A percentile compares a stretch with the other conserved stretches of the same genome.
These are phyloP conservation scores for Pseudobourletiella spinata DNA, from an alignment of 1,140 invertebrate species.

Conservation along the genomic window DNA sequence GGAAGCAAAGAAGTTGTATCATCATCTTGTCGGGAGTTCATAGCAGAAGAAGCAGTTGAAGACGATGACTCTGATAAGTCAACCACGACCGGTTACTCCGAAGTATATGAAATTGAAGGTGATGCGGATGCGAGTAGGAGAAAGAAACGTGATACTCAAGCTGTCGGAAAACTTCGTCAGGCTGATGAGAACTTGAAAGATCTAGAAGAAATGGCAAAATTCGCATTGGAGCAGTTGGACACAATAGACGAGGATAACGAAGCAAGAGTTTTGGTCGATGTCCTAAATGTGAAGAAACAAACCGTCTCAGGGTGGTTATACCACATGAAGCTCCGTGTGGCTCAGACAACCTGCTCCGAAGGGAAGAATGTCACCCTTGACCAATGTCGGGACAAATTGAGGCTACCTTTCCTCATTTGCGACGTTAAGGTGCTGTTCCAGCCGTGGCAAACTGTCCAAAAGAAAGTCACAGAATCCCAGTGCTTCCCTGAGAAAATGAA, in stretches of 20 bases:
- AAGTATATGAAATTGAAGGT: slow-evolving; percentile 1
- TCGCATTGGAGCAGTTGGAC: slow-evolving; percentile 42
- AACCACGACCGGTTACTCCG: background rate
- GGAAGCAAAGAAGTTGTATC: slow-evolving; percentile 17
- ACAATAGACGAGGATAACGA: slow-evolving; percentile 42
- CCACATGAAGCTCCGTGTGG: slow-evolving; percentile 38
- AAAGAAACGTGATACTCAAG: slow-evolving; percentile 30
- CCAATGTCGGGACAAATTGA: slow-evolving; percentile 27
- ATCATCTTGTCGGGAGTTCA: slow-evolving; percentile 14
- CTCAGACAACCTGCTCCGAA: slow-evolving; percentile 38
- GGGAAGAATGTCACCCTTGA: slow-evolving; percentile 24
- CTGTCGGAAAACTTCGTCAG: slow-evolving; percentile 37
- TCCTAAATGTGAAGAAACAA: slow-evolving; percentile 40
- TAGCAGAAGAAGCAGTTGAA: background rate
- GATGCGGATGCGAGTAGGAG: slow-evolving; percentile 39
- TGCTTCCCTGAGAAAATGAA: slow-evolving; percentile 28
- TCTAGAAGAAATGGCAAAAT: slow-evolving; percentile 41
- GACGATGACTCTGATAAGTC: background rate
- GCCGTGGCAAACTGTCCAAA: slow-evolving; percentile 33
- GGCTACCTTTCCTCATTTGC: slow-evolving; percentile 17
- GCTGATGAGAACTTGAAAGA: slow-evolving; percentile 33
- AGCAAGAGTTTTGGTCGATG: slow-evolving; percentile 40
- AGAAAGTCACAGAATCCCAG: slow-evolving; percentile 30
- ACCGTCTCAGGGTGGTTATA: slow-evolving; percentile 41
- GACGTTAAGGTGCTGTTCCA: slow-evolving; percentile 33